Evolutionary conservation across 2,888 invertebrate genomes (phyloP), one percentile per base, ranked within the genome.

Genomic region (Conomelus anceps): DNA sequence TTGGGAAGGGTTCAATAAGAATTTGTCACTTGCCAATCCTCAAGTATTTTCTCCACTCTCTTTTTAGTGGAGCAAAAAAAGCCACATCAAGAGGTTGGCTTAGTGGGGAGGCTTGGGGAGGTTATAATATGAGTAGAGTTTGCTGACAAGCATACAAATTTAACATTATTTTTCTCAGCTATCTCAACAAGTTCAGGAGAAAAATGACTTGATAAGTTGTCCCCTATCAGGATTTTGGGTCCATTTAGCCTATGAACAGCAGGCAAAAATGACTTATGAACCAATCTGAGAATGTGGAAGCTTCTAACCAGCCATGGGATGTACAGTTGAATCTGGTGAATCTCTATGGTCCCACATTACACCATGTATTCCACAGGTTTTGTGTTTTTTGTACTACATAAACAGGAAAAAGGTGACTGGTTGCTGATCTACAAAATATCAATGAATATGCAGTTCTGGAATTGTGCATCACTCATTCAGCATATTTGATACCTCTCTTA

Each of bases 191-290:
- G 88, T 23, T 89, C 23, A n/a, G 88, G 22, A 22, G 90, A 89
- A n/a, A 90, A 84, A 86, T 89, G 90, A 22, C 89, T 89, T 23
- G 89, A 84, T 22, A 90, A 24, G 92, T 93, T 93, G 90, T 93
- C 92, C 13, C 93, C 93, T 88, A 93, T 92, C 85, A 93, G 84
- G n/a, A 88, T 88, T 86, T 89, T 89, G 24, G 24, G 34, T 24
- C 41, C 88, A 20, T 88, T 86, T 86, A 85, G 17, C 22, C 23
- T 88, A 86, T 24, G 24, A 89, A 86, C n/a, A n/a, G n/a, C n/a
- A n/a, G n/a, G n/a, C n/a, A n/a, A n/a, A n/a, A n/a, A n/a, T n/a
- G n/a, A n/a, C n/a, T 29, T 88, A 92, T 92, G 90, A 93, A 92
- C 92, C 92, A 93, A 34, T 34, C 34, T 17, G 34, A 34, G 17